phyloP scores from a whole-genome alignment of 2,888 invertebrate species.

The Xylota segnis region DNA sequence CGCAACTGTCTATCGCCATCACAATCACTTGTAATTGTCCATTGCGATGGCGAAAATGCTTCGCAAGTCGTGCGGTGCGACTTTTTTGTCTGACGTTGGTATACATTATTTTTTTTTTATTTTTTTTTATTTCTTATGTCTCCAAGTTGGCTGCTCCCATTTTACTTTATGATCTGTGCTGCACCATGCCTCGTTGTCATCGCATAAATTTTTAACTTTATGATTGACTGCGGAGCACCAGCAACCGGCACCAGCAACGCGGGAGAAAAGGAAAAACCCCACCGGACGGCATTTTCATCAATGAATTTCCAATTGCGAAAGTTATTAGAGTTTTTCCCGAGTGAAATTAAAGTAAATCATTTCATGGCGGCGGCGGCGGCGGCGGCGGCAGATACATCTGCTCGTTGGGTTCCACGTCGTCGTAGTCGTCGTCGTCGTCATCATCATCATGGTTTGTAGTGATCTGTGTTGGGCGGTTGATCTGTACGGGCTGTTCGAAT shows the following conservation, averaged over 20 bases:
- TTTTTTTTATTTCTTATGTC: slow-evolving; percentile 33
- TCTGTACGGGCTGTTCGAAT: slow-evolving; percentile 44
- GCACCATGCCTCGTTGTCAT: slow-evolving; percentile 70
- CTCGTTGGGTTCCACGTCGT: slow-evolving; percentile 12
- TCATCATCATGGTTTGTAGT: background rate
- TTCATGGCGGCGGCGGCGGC: slow-evolving; percentile 5
- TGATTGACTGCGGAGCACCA: slow-evolving; percentile 67
- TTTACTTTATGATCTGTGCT: slow-evolving; percentile 74
- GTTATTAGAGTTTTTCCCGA: slow-evolving; percentile 69
- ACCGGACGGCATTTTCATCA: slow-evolving; percentile 73
- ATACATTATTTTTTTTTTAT: slow-evolving; percentile 28
- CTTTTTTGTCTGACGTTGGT: slow-evolving; percentile 7
- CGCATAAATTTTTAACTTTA: slow-evolving; percentile 76
- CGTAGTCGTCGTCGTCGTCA: slow-evolving; percentile 11
- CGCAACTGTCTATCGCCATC: slow-evolving; percentile 59
- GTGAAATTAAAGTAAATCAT: slow-evolving; percentile 76
- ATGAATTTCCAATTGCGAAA: slow-evolving; percentile 77
- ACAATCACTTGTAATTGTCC: slow-evolving; percentile 73
- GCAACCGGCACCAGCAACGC: slow-evolving; percentile 59
- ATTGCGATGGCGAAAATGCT: slow-evolving; percentile 66
- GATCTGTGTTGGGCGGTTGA: slow-evolving; percentile 70
- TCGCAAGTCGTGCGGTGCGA: slow-evolving; percentile 53
- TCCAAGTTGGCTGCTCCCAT: slow-evolving; percentile 72
- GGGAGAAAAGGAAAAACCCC: slow-evolving; percentile 45
- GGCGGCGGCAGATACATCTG: slow-evolving; percentile 55